Base-by-base conservation (phyloP, 2,888 invertebrate genomes). In the Trichogramma dendrolimi region DNA sequence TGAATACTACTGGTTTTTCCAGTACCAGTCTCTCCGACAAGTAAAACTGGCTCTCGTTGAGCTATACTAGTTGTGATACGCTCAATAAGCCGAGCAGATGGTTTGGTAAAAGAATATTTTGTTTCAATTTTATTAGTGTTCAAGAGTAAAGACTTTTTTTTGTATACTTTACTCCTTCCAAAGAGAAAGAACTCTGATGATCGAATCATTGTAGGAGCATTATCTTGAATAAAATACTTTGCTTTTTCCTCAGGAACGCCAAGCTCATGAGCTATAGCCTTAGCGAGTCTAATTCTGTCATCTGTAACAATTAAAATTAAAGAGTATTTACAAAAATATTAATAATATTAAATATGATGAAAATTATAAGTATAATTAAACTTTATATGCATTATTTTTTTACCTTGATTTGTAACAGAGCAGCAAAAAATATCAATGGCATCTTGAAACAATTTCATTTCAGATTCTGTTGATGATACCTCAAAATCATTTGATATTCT, bases 1-100 rank as follows among this genome's bases (percentile, higher is more conserved):
- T 98, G 98, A 1, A 99, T 87, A 0, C 92, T 87, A 0, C 95
- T 92, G 0, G 99, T 99, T 82, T 99, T 99, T 0, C 99, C 98
- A 0, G 96, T 96, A 52, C 98, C 99, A 0, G 98, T 99, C 81
- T 99, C 98, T 41, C 99, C 98, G 0, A 98, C 96, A 5, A 99
- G 81, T 4, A 99, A 81, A 1, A 96, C 92, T 0, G 98, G 94
- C 76, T 99, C 98, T 55, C 87, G 86, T 54, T 89, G 85, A 1
- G 81, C 82, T 0, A 97, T 86, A 74, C 94, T 92, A 65, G 91
- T 90, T 27, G 93, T 88, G 56, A 99, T 88, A 41, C 90, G 85
- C 80, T 99, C 98, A 49, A 99, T 80, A 52, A 96, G 82, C 73
- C 88, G 88, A 0, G 89, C 85, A 0, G 93, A 87, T 58, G 89